These are phyloP conservation scores for Eristalis tenax DNA, from an alignment of 2,888 invertebrate species.

Conservation along the genomic window DNA sequence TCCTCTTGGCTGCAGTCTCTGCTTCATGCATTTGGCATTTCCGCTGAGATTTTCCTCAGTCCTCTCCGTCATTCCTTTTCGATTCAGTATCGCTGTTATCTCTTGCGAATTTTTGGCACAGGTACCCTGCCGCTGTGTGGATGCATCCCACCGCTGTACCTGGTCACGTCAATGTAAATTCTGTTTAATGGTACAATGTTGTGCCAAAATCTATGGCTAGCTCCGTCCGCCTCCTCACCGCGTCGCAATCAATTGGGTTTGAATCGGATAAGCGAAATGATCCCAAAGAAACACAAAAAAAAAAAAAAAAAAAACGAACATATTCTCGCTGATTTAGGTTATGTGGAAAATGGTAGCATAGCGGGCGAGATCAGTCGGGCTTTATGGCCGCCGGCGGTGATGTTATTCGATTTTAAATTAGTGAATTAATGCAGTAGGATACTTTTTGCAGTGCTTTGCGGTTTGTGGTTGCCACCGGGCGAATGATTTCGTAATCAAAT, in stretches of 20 bases:
- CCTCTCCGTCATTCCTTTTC: slow-evolving; percentile 3
- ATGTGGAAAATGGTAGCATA: slow-evolving; percentile 6
- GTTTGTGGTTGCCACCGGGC: too few species aligned
- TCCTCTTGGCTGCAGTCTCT: not conserved
- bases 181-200: slow-evolving; percentile 40
- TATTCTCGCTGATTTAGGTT: slow-evolving; percentile 33
- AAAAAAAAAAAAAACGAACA: not conserved
- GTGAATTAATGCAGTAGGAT: not conserved
- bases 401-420: not conserved
- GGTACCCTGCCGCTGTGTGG: slow-evolving; percentile 6
- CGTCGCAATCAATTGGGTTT: slow-evolving; percentile 27
- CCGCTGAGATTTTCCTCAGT: not conserved
- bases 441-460: not conserved
- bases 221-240: not conserved
- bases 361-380: not conserved
- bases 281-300: not conserved
- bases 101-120: slow-evolving; percentile 40
- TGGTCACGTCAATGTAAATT: slow-evolving; percentile 64
- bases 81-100: slow-evolving; percentile 27
- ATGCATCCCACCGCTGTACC: slow-evolving; percentile 44
- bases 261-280: slow-evolving; percentile 31
- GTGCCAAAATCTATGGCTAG: slow-evolving; percentile 40
- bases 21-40: slow-evolving; percentile 20
- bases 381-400: not conserved
- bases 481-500: too few species aligned